Conservation (phyloP, 2,797 vertebrate genomes). For the Perodicticus potto region DNA sequence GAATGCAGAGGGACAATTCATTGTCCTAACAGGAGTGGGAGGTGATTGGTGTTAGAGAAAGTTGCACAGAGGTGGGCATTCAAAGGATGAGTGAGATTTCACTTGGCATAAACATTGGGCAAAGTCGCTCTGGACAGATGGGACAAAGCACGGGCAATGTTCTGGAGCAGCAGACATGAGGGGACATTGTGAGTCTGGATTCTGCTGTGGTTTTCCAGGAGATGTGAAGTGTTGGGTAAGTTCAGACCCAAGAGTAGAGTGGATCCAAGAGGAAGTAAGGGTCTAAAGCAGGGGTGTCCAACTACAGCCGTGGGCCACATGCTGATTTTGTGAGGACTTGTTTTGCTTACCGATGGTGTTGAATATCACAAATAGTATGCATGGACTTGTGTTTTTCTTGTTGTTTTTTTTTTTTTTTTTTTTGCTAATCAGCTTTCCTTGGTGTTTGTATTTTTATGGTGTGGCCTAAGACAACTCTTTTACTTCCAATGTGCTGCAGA, state of each 20-base stretch:
- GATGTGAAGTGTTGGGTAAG: background rate
- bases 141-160: background rate
- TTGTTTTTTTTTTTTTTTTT: too few species aligned
- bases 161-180: rapidly evolving
- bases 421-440: too few species aligned
- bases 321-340: too few species aligned
- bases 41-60: background rate
- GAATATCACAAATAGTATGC: too few species aligned
- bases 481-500: too few species aligned
- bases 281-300: background rate
- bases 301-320: too few species aligned
- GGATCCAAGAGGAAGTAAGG: background rate
- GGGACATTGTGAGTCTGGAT: background rate
- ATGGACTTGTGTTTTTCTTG: too few species aligned
- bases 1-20: background rate
- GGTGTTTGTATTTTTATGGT: too few species aligned
- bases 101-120: background rate
- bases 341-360: too few species aligned
- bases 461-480: too few species aligned
- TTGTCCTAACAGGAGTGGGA: background rate
- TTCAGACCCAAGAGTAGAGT: background rate
- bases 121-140: background rate
- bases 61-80: background rate
- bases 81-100: background rate
- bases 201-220: background rate